Evolutionary conservation across 2,888 invertebrate genomes (phyloP).

Genomic region (Xylophagus ater): DNA sequence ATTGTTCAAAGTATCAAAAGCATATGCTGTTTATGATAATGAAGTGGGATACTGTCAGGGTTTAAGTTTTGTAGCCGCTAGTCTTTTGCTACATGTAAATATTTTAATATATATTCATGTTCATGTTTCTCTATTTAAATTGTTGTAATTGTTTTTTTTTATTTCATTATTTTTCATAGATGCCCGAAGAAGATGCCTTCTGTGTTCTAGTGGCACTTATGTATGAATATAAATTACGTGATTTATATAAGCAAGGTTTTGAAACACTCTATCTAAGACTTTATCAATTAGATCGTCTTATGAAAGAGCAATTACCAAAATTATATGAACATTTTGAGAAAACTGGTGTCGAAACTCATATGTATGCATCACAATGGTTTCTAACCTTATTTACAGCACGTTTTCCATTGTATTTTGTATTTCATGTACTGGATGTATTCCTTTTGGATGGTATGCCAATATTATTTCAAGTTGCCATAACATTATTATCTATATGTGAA

Average conservation of each 20-base stretch:
- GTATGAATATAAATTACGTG: slow-evolving; percentile 90
- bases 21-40: slow-evolving; percentile 92
- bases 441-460: slow-evolving; percentile 89
- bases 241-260: slow-evolving; percentile 94
- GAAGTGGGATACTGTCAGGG: slow-evolving; percentile 99
- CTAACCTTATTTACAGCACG: slow-evolving; percentile 98
- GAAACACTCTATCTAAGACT: slow-evolving; percentile 89
- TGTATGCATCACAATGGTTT: slow-evolving; percentile 99
- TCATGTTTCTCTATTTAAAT: no score
- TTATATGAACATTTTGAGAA: slow-evolving; percentile 69
- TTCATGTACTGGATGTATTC: slow-evolving; percentile 94
- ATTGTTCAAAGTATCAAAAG: slow-evolving; percentile 88
- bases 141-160: background rate
- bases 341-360: slow-evolving; percentile 88
- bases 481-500: slow-evolving; percentile 81
- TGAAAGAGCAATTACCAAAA: slow-evolving; percentile 71
- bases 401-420: slow-evolving; percentile 92
- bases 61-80: slow-evolving; percentile 93
- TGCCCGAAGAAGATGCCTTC: slow-evolving; percentile 99
- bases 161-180: slow-evolving; percentile 50
- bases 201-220: slow-evolving; percentile 92
- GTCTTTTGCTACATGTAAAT: slow-evolving; percentile 86
- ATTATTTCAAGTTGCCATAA: slow-evolving; percentile 91
- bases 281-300: slow-evolving; percentile 86
- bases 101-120: no score